Conservation (phyloP, 2,113 vertebrate genomes). For the Manacus vitellinus region DNA sequence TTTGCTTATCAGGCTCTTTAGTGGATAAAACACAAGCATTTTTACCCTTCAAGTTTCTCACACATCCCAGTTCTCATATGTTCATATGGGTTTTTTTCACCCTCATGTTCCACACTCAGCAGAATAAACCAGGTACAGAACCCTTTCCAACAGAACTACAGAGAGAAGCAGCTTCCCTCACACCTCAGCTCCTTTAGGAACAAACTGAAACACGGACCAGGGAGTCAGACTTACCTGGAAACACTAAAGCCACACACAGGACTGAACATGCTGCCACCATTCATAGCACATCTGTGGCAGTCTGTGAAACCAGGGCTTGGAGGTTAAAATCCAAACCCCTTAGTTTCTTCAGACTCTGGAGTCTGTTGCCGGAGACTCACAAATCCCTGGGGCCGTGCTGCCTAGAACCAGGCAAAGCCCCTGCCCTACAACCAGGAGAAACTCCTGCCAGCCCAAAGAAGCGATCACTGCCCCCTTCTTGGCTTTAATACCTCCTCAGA, state of each 20-base stretch:
- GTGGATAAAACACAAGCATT: accelerated
- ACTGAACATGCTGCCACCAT: accelerated
- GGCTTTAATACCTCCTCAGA: not conserved
- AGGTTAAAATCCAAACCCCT: not conserved
- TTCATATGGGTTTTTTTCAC: not conserved
- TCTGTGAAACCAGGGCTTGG: accelerated
- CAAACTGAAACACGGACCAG: accelerated
- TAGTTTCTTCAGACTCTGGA: not conserved
- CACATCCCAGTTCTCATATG: accelerated
- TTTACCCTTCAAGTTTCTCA: not conserved
- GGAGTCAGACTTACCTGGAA: accelerated
- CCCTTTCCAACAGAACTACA: accelerated
- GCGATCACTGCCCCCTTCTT: accelerated
- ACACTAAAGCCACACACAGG: accelerated
- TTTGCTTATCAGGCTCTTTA: not conserved
- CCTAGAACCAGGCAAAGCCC: accelerated
- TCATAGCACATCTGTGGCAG: accelerated
- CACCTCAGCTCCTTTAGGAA: not conserved
- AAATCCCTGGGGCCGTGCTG: accelerated
- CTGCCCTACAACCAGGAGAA: accelerated
- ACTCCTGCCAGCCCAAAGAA: accelerated
- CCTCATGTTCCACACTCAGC: not conserved
- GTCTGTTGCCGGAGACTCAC: accelerated
- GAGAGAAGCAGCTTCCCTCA: not conserved
- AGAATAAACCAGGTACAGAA: not conserved